These are phyloP conservation scores for Perizoma flavofasciatum DNA, from an alignment of 2,888 invertebrate species.

Conservation along the genomic window DNA sequence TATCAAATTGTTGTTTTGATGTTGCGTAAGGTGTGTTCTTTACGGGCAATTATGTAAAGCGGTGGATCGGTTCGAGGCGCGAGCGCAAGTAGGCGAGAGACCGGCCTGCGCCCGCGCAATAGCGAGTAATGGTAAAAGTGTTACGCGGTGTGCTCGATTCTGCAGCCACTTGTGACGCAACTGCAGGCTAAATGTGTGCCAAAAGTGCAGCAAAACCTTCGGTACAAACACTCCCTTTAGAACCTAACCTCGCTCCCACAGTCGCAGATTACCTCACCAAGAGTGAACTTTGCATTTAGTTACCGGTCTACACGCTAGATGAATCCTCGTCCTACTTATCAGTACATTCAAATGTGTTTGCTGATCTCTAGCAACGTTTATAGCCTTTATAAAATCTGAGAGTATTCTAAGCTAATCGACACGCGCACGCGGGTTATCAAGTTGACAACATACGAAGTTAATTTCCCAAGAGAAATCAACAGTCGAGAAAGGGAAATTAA, in stretches of 20 bases:
- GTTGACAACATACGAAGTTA: conserved; percentile 29
- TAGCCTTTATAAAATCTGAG: not conserved
- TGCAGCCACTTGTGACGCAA: conserved; percentile 62
- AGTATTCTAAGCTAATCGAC: conserved; percentile 15
- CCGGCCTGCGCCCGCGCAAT: conserved; percentile 48
- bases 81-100: conserved; percentile 68
- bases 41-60: conserved; percentile 79
- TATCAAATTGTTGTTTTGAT: conserved; percentile 69
- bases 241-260: conserved; percentile 28
- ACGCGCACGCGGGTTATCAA: conserved; percentile 18
- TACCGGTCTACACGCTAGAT: conserved; percentile 9
- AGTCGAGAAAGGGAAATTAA: conserved; percentile 44
- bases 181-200: conserved; percentile 73
- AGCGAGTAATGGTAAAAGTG: conserved; percentile 76
- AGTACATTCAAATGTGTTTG: conserved; percentile 14
- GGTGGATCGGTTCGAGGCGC: conserved; percentile 61
- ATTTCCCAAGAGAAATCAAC: conserved; percentile 33
- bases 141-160: conserved; percentile 77
- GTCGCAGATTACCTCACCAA: conserved; percentile 24
- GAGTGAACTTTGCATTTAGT: conserved; percentile 28
- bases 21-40: conserved; percentile 75
- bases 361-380: conserved; percentile 13
- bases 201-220: conserved; percentile 77
- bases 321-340: conserved; percentile 27
- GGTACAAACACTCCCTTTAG: conserved; percentile 23